A percentile compares a stretch with the other conserved stretches of the same genome.
Conservation (phyloP, 2,797 vertebrate genomes). For the Urocyon cinereoargenteus region DNA sequence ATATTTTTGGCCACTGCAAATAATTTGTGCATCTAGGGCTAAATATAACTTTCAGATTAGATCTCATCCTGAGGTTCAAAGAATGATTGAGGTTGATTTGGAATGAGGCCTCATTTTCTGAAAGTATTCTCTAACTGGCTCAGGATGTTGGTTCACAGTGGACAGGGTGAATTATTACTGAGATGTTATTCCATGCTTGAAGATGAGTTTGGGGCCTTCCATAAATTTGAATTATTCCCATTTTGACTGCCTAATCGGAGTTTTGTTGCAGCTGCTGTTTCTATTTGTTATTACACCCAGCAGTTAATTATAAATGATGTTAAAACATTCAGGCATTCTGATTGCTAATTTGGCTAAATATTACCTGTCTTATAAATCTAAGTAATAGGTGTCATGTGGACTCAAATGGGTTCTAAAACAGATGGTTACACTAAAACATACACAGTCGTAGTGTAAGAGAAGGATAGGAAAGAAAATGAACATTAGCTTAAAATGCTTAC, state of each 20-base stretch:
- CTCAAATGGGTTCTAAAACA: conserved; percentile 71
- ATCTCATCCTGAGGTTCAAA: neutral
- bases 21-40: neutral
- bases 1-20: neutral
- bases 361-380: conserved; percentile 81
- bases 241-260: conserved; percentile 41
- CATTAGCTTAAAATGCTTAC: neutral
- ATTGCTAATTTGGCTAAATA: conserved; percentile 80
- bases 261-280: conserved; percentile 69
- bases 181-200: neutral
- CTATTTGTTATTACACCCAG: conserved; percentile 76
- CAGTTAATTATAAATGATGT: conserved; percentile 80
- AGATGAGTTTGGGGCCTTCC: conserved; percentile 21
- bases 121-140: neutral
- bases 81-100: neutral
- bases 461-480: neutral
- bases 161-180: neutral
- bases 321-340: conserved; percentile 77
- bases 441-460: neutral
- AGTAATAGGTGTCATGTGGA: conserved; percentile 76
- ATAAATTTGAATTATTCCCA: conserved; percentile 63
- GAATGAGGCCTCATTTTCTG: neutral
- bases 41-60: neutral
- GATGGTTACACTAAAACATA: conserved; percentile 65
- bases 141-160: accelerated